Evolutionary conservation across 2,113 vertebrate genomes (phyloP), one percentile per base, ranked within the genome.

Genomic region (Zonotrichia leucophrys): DNA sequence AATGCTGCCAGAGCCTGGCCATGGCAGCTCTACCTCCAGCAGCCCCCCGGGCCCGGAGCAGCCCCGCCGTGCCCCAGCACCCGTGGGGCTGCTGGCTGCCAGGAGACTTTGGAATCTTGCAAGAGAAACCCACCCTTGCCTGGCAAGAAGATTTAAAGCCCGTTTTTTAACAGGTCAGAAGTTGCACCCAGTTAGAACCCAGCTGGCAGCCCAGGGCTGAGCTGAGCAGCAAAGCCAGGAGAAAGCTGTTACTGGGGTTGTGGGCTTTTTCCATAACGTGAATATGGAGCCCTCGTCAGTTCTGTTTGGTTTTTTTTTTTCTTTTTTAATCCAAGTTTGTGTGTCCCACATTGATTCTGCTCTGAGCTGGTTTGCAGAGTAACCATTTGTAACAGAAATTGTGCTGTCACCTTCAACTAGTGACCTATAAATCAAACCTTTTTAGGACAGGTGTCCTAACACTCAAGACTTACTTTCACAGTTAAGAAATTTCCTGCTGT

Each of bases 401-500:
- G 44, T 78, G 81, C 93, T 77, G 83, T 94, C 87, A 56, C 70
- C 94, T 96, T 91, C 87, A 76, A 89, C 93, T 93, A 77, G 66
- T 80, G 77, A 42, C 69, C 52, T 90, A 24, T 37, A 79, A 89
- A 90, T 90, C 50, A 93, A 78, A 74, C 83, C 42, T 72, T 55
- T 41, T 60, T 89, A 46, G 73, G 81, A 80, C 94, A 77, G 41
- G n/a, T 79, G 88, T 96, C 77, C 91, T 93, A 84, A 74, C 33
- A 27, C 31, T 91, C 88, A 44, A 87, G 86, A 87, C 66, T 96
- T 89, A 83, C 39, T 93, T 94, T 90, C 85, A 96, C 83, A 94
- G 83, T 90, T 95, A 55, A 88, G 86, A 96, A 90, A 85, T 91
- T 89, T 94, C 68, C 87, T 96, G 89, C 92, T 96, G 91, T 96